Evolutionary conservation across 1,140 invertebrate genomes (phyloP).

Genomic region (Radopholus similis): DNA sequence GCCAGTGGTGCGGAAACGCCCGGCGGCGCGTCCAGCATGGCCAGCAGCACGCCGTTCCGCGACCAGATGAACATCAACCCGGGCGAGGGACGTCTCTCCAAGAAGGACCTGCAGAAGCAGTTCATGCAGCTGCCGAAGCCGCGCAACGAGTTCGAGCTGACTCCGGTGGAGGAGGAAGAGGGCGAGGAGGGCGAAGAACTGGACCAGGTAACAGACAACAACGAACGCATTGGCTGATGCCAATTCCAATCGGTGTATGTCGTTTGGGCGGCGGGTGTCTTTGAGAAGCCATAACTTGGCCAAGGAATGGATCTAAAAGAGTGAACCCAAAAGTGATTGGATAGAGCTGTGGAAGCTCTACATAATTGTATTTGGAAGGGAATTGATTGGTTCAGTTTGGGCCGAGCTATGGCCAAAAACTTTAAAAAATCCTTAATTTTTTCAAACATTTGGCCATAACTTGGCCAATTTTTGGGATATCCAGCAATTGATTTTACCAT

Average conservation of each 20-base stretch:
- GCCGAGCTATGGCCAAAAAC: too few species aligned
- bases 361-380: too few species aligned
- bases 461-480: too few species aligned
- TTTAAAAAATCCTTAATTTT: too few species aligned
- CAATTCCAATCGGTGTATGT: neutral
- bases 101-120: slow-evolving; percentile 71
- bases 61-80: slow-evolving; percentile 93
- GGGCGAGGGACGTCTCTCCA: slow-evolving; percentile 60
- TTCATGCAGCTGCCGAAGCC: slow-evolving; percentile 79
- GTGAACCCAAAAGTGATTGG: too few species aligned
- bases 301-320: neutral
- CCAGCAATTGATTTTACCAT: too few species aligned
- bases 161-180: slow-evolving; percentile 71
- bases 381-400: too few species aligned
- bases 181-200: slow-evolving; percentile 52
- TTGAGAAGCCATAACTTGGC: too few species aligned
- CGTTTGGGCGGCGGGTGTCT: too few species aligned
- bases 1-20: slow-evolving; percentile 7
- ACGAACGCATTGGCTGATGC: neutral
- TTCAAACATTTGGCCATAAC: too few species aligned
- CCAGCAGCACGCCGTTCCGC: slow-evolving; percentile 68
- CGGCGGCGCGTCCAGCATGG: slow-evolving; percentile 19
- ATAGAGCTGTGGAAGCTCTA: too few species aligned
- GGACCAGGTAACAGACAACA: neutral
- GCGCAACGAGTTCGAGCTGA: slow-evolving; percentile 95